Percentiles rank a stretch among this genome's conserved stretches.
Conservation (phyloP, 2,113 vertebrate species). For the Phocoena sinus region DNA sequence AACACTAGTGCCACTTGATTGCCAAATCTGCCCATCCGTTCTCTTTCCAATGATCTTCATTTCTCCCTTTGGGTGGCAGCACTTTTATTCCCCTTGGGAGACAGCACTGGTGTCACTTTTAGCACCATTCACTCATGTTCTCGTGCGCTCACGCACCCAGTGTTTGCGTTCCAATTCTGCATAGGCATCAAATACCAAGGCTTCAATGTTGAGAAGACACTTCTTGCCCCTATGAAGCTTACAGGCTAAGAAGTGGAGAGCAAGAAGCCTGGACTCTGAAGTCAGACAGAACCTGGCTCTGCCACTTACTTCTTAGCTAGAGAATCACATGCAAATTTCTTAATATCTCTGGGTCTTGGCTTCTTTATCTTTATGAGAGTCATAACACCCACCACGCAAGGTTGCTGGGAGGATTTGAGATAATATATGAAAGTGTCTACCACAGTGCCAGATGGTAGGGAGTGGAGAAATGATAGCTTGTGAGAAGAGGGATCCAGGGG, state of each 20-base stretch:
- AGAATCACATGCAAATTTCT: neutral
- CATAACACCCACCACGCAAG: neutral
- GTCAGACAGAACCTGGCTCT: neutral
- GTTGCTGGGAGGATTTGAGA: neutral
- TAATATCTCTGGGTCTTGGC: neutral
- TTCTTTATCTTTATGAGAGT: neutral
- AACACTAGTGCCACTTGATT: accelerated
- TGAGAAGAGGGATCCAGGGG: neutral
- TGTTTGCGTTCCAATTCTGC: neutral
- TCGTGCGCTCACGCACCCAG: accelerated
- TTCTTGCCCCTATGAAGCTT: neutral
- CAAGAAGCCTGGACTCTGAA: neutral
- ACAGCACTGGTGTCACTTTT: accelerated
- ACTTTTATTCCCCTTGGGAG: no score
- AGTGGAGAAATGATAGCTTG: neutral
- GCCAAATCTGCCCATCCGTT: no score
- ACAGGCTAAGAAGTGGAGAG: neutral
- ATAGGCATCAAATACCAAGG: neutral
- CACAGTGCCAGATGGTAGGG: accelerated
- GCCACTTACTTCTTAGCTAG: neutral
- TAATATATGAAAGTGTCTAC: neutral
- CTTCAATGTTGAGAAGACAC: neutral
- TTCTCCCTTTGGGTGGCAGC: neutral
- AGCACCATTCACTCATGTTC: neutral
- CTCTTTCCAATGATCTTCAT: neutral